Evolutionary conservation across 1,140 invertebrate genomes (phyloP), one percentile per base, ranked within the genome.

Genomic region (Cotesia chilonis): DNA sequence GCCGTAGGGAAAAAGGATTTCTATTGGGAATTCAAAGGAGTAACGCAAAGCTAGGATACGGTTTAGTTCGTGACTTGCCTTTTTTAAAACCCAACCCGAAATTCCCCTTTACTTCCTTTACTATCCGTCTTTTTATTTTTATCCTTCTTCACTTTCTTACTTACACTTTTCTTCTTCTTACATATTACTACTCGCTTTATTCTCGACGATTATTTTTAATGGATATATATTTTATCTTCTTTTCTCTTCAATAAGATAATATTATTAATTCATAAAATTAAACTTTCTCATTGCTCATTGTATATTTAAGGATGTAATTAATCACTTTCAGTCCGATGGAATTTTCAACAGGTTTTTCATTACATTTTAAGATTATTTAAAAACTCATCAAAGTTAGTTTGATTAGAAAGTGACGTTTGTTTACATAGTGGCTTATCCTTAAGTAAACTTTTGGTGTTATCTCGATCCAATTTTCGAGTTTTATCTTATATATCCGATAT

Each of bases 1-100:
- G 47, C 55, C 57, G 37, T 57, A 72, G 47, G 69, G 41, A 10
- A 47, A 66, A 61, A 59, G 69, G 36, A 61, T 52, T 60, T 71
- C 63, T 2, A 14, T 20, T 7, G n/a, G 20, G 35, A 47, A 65
- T 41, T 60, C 28, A 68, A 75, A 75, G 69, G 65, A 71, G 69
- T 63, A 71, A 61, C 59, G n/a, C 38, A 10, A 10, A 47, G 5
- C 41, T 47, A 28, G 47, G 35, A 57, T 68, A 28, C 20, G 6
- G 17, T 37, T 28, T 28, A 28, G 28, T 28, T 37, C 52, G 28
- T 68, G 66, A 68, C 66, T 68, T 55, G 66, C 51, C 28, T 36
- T 68, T 66, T 20, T 47, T 65, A 17, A 47, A 47, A 47, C 6
- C 41, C 6, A 7, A 47, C 6, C 41, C 6, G 10, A 47, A 47